These are phyloP conservation scores for Ctenopoma multispine DNA, from an alignment of 2,797 vertebrate species.

Conservation along the genomic window DNA sequence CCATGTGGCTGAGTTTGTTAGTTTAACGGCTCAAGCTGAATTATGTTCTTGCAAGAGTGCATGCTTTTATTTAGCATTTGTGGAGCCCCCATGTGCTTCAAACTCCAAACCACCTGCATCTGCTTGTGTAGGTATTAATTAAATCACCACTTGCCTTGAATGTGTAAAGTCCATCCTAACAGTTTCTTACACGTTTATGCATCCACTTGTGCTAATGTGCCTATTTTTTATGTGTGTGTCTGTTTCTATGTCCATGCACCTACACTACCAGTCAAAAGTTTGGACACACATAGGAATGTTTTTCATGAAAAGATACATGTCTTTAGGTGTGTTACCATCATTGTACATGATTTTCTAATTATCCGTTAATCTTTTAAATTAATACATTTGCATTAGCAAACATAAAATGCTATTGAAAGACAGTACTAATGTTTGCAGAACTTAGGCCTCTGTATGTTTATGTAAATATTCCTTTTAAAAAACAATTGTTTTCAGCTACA, in stretches of 20 bases:
- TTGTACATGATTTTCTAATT: too few relatives aligned
- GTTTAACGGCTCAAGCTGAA: slow-evolving; percentile 13
- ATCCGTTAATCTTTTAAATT: too few relatives aligned
- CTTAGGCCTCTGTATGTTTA: too few relatives aligned
- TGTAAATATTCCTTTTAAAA: too few relatives aligned
- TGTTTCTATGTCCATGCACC: background rate
- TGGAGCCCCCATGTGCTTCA: background rate
- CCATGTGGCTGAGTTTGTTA: slow-evolving; percentile 9
- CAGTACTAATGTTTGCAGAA: too few relatives aligned
- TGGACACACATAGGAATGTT: too few relatives aligned
- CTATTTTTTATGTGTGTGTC: background rate
- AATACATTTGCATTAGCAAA: too few relatives aligned
- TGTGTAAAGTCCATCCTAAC: slow-evolving; percentile 14
- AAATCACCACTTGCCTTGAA: slow-evolving; percentile 13
- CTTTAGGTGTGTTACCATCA: too few relatives aligned
- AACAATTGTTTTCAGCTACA: too few relatives aligned
- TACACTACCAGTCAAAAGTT: too few relatives aligned
- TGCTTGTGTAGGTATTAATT: slow-evolving; percentile 36
- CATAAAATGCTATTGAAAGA: too few relatives aligned
- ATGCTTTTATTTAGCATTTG: slow-evolving; percentile 14
- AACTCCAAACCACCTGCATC: slow-evolving; percentile 20
- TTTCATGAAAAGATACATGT: too few relatives aligned
- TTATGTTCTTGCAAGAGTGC: slow-evolving; percentile 2
- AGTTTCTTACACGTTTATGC: slow-evolving; percentile 4
- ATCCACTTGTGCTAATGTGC: background rate